Base-by-base conservation (phyloP, 1,140 invertebrate genomes). In the Centruroides sculpturatus region DNA sequence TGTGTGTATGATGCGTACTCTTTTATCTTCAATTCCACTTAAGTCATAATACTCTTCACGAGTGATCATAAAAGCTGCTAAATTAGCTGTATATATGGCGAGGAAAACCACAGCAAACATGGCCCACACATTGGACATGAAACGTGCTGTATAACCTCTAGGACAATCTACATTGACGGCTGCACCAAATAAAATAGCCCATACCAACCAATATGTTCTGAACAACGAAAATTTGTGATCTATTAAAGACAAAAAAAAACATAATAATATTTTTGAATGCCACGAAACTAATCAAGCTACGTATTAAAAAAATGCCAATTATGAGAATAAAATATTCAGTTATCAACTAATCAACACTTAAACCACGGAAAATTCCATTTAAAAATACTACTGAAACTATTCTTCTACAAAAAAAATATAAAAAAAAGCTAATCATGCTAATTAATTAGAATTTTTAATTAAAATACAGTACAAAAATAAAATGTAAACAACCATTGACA, bases 31-130 rank as follows among this genome's bases (percentile, higher is more conserved):
- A 57, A 98, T 78, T 12, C 94, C 94, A 66, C 79, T 83, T 59
- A 99, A 85, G 71, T 98, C 90, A 72, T 93, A 92, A 74, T 87
- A 97, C 71, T 98, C 93, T 74, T 98, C 93, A 67, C 94, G 81
- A 47, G 95, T 98, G 70, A 99, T 99, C 96, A 99, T 99, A 79
- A 99, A 98, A 56, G 95, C 95, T 35, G 96, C 95, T 71, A 96
- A 76, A 77, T 96, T 96, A 73, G 92, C 92, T 79, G 92, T 95
- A 81, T 95, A 95, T 68, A 93, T 92, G 74, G 90, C 90, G 68
- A 76, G 66, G 73, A 94, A 94, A 41, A 93, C 90, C 34, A 94
- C 87, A 65, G 93, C 92, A 73, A 98, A 98, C 80, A 98, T 85
- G 9, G 95, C 94, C 95, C 93, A 98, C 61, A 97, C 87, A 72